A percentile compares a stretch with the other conserved stretches of the same genome.
phyloP scores from a whole-genome alignment of 2,113 vertebrate species.

The Phylloscopus trochilus region DNA sequence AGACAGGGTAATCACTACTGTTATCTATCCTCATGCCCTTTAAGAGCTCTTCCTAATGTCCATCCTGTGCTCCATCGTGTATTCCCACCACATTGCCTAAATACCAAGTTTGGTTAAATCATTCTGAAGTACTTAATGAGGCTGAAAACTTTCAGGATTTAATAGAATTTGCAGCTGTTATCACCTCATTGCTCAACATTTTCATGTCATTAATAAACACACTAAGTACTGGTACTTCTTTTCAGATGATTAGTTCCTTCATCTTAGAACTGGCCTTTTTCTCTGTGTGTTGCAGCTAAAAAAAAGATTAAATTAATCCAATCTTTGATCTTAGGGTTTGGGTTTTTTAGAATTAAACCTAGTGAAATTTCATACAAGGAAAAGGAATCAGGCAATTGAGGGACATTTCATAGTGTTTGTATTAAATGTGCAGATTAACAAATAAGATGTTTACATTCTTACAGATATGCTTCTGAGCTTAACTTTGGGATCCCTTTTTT shows the following conservation, averaged over 20 bases:
- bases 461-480: neutral
- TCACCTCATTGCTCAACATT: constrained; percentile 18
- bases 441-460: neutral
- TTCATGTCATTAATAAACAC: constrained; percentile 6
- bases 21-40: neutral
- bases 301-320: neutral
- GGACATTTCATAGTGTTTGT: neutral
- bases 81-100: neutral
- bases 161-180: neutral
- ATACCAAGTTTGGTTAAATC: neutral
- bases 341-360: neutral
- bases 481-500: neutral
- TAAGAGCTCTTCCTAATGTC: neutral
- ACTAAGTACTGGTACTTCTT: neutral
- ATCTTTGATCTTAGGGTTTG: neutral
- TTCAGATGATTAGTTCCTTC: neutral
- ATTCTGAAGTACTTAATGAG: neutral
- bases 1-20: neutral
- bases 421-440: neutral
- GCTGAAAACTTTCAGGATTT: neutral
- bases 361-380: neutral
- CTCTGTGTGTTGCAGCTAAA: neutral
- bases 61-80: neutral
- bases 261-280: neutral
- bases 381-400: neutral